Evolutionary conservation across 2,888 invertebrate genomes (phyloP).

Genomic region (Hedychridium roseum): DNA sequence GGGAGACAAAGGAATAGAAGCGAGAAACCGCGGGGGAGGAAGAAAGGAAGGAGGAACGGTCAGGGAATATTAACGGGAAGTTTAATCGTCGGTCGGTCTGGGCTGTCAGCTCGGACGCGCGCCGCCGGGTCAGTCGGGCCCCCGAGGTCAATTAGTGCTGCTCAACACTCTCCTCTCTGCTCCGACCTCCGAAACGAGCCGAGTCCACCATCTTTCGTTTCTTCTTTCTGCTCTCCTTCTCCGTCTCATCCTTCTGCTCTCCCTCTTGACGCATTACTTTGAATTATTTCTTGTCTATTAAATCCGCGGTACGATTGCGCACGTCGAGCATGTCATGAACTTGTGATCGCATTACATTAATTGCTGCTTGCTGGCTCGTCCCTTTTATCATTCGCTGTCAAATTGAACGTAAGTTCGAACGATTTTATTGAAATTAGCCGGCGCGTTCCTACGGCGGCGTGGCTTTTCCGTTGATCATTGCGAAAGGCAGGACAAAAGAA

Average conservation of each 20-base stretch:
- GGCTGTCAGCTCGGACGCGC: conserved; percentile 58
- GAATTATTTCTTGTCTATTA: too few species aligned
- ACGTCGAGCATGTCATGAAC: too few species aligned
- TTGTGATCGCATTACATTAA: too few species aligned
- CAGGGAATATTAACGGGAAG: conserved; percentile 59
- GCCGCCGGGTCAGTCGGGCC: conserved; percentile 60
- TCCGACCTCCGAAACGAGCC: conserved; percentile 49
- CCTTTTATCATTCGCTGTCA: too few species aligned
- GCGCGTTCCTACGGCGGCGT: too few species aligned
- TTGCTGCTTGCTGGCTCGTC: too few species aligned
- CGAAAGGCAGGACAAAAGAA: too few species aligned
- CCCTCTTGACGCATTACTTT: too few species aligned
- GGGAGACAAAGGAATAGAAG: conserved; percentile 19
- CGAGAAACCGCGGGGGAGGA: conserved; percentile 23
- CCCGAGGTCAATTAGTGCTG: conserved; percentile 62
- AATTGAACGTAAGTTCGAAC: too few species aligned
- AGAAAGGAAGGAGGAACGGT: conserved; percentile 35
- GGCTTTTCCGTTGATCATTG: too few species aligned
- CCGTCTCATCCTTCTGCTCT: conserved; percentile 12
- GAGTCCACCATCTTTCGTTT: conserved; percentile 19
- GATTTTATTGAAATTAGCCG: too few species aligned
- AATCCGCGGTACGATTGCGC: too few species aligned
- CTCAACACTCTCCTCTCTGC: conserved; percentile 56
- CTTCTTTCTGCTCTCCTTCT: conserved; percentile 1
- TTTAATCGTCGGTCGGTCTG: conserved; percentile 59